Evolutionary conservation across 1,140 invertebrate genomes (phyloP), one percentile per base, ranked within the genome.

Genomic region (Portunus trituberculatus): DNA sequence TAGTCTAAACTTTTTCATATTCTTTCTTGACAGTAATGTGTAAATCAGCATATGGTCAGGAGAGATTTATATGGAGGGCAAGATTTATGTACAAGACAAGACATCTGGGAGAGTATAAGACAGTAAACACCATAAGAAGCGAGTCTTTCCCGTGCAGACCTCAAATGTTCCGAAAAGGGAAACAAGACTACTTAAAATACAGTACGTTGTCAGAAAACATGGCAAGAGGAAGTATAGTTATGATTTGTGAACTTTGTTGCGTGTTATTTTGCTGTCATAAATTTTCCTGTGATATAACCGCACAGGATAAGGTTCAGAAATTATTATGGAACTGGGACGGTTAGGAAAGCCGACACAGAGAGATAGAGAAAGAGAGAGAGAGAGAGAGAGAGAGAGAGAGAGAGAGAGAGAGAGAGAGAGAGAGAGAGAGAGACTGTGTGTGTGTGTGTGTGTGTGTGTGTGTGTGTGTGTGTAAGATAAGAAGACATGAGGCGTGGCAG

Each of bases 281-380:
- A 25, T 76, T 76, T 76, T n/a, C n/a, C 20, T n/a, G 6, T 76
- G n/a, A n/a, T 76, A n/a, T 76, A 76, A n/a, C 67, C 6, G 67
- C 20, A 76, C 67, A 76, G 67, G 67, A 76, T 59, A 20, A 20
- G 52, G 52, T 20, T 59, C 25, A 46, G 6, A 20, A 16, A 16
- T 25, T 88, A 46, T 31, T 88, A 31, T 46, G 86, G 31, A 45
- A n/a, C 83, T 7, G 83, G 28, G 32, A 29, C 12, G 32, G 83
- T 86, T 29, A 28, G 83, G 45, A 46, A 31, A 28, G 45, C n/a
- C 4, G 28, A 88, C 14, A 88, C 14, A 88, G 86, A 88, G 86
- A 88, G 86, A 88, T 32, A 88, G 86, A 88, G 86, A 88, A 29
- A 88, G 86, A 88, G 86, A 88, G 86, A 88, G 86, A 88, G 86